These are phyloP conservation scores for Cacatua alba DNA, from an alignment of 2,113 vertebrate genomes.

Conservation along the genomic window DNA sequence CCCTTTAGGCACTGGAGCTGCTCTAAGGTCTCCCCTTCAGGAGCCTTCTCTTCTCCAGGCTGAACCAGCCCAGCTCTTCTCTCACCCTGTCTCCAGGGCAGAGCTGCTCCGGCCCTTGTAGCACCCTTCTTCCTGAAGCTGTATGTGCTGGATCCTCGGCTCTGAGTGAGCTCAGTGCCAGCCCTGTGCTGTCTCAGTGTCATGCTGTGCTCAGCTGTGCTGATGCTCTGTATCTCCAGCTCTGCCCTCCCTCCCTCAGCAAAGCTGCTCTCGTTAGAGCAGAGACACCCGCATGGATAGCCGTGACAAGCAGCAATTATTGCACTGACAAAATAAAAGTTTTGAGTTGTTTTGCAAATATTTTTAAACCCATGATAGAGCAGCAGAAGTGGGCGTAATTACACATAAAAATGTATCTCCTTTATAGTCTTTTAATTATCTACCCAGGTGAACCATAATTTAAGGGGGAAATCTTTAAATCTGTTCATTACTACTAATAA, in stretches of 20 bases:
- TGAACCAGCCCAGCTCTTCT: background rate
- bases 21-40: background rate
- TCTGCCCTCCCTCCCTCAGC: background rate
- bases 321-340: constrained; percentile 62
- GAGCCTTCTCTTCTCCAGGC: background rate
- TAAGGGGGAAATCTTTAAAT: constrained; percentile 67
- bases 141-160: accelerated
- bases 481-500: constrained; percentile 65
- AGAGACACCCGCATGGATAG: background rate
- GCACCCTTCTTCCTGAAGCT: background rate
- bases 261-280: background rate
- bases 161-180: background rate
- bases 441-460: constrained; percentile 74
- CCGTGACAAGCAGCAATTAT: constrained; percentile 63
- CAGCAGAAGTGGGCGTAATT: constrained; percentile 61
- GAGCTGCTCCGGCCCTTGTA: background rate
- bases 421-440: constrained; percentile 72
- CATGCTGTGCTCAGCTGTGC: background rate
- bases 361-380: constrained; percentile 48
- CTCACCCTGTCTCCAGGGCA: background rate
- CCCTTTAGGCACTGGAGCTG: background rate
- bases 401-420: constrained; percentile 61
- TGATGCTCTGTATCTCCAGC: background rate
- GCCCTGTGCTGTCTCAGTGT: accelerated
- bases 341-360: constrained; percentile 73